phyloP scores from a whole-genome alignment of 2,113 vertebrate genomes.

The Trematomus loennbergii region DNA sequence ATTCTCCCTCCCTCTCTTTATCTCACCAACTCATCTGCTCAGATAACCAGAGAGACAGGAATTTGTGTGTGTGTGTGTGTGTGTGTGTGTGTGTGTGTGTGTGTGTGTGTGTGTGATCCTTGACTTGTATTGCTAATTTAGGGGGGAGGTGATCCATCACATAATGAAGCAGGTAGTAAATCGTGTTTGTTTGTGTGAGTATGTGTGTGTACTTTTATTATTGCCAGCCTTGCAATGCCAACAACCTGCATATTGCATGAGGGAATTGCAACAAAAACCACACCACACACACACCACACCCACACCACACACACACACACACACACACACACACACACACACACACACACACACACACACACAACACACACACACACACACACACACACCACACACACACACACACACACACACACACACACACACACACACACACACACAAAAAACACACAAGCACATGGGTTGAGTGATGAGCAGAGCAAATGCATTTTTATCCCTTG shows the following conservation, averaged over 20 bases:
- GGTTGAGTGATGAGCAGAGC: constrained; percentile 31
- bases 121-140: constrained; percentile 52
- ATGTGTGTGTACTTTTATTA: constrained; percentile 20
- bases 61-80: not conserved
- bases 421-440: constrained; percentile 13
- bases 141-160: constrained; percentile 52
- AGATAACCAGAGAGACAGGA: constrained; percentile 18
- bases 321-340: constrained; percentile 12
- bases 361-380: constrained; percentile 1
- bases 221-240: constrained; percentile 38
- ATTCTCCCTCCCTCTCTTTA: not conserved
- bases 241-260: constrained; percentile 52
- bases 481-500: constrained; percentile 45
- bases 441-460: constrained; percentile 12
- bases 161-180: constrained; percentile 43
- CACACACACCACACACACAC: constrained; percentile 8
- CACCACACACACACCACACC: constrained; percentile 5
- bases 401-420: constrained; percentile 10
- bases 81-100: constrained; percentile 18
- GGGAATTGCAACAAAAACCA: constrained; percentile 13
- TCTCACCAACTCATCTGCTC: constrained; percentile 3
- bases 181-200: not conserved
- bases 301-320: constrained; percentile 9
- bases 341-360: constrained; percentile 15
- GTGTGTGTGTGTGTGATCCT: constrained; percentile 8